Base-by-base conservation (phyloP, 2,888 invertebrate genomes). In the Platerodrilus igneus region DNA sequence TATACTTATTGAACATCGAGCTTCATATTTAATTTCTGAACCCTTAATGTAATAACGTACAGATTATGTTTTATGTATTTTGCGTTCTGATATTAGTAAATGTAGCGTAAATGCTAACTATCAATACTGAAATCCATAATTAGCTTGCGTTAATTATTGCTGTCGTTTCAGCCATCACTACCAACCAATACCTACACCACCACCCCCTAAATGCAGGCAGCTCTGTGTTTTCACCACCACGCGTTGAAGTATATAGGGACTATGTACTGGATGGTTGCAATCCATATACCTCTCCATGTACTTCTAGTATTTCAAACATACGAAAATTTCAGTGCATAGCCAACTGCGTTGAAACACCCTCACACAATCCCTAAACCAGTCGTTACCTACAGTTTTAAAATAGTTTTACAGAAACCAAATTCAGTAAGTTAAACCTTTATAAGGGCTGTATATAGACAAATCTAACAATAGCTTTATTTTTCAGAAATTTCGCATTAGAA, bases 291-390 rank as follows among this genome's bases (percentile, higher is more conserved):
- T 11, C n/a, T 47, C 51, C 53, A 57, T 57, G 51, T 57, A 58
- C 55, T 46, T 39, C 37, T 37, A 42, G 36, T 41, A 45, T 41
- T 45, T 45, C 45, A 27, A 33, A 21, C 36, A 60, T 56, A 52
- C 60, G 59, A 64, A 66, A 66, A 63, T 65, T 66, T 67, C 66
- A 68, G 67, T 68, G 64, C 63, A 66, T 66, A 66, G 67, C 67
- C 62, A 62, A 66, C 67, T 68, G 67, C 67, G 67, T 66, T 59
- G 63, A 53, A 63, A 62, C 57, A 59, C 63, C 67, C 60, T 59
- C 59, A 61, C 62, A 64, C 63, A 64, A 56, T 62, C 63, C 66
- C 63, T 52, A 62, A 65, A 65, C 66, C 56, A 63, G 60, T 61
- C 67, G 66, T 66, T 63, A 67, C 67, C 67, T 68, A 68, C 67